phyloP scores from a whole-genome alignment of 1,140 invertebrate species.

The Planococcus citri region DNA sequence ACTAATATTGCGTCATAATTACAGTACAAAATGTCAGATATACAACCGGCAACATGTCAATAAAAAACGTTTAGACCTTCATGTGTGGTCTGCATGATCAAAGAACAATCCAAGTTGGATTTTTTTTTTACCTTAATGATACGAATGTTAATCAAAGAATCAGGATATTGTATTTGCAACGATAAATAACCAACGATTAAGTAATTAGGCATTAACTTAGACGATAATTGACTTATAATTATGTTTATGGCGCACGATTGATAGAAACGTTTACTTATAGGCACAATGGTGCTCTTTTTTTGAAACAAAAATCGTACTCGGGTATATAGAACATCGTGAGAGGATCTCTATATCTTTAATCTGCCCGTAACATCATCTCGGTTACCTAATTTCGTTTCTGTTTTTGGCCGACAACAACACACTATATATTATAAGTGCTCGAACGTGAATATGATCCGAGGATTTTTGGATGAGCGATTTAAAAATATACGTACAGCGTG shows the following conservation, averaged over 20 bases:
- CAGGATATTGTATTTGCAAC: neutral
- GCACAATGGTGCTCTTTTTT: neutral
- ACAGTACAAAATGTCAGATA: conserved; percentile 3
- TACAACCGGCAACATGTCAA: neutral
- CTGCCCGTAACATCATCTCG: too few species aligned
- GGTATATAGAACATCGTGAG: too few species aligned
- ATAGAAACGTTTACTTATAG: neutral
- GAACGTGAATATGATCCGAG: too few species aligned
- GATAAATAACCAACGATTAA: conserved; percentile 3
- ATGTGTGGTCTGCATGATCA: conserved; percentile 6
- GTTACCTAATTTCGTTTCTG: too few species aligned
- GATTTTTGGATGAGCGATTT: too few species aligned
- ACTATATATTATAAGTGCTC: too few species aligned
- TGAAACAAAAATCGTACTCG: too few species aligned
- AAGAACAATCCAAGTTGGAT: conserved; percentile 1
- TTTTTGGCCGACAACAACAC: too few species aligned
- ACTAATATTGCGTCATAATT: conserved; percentile 4
- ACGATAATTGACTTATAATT: conserved; percentile 8
- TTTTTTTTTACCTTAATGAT: neutral
- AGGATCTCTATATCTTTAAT: too few species aligned
- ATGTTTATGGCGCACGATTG: conserved; percentile 6
- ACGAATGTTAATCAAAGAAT: neutral
- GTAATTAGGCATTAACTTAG: neutral
- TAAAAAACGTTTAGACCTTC: conserved; percentile 3
- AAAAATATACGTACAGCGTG: too few species aligned